Evolutionary conservation across 2,113 vertebrate species (phyloP).

Genomic region (Plectropomus leopardus): DNA sequence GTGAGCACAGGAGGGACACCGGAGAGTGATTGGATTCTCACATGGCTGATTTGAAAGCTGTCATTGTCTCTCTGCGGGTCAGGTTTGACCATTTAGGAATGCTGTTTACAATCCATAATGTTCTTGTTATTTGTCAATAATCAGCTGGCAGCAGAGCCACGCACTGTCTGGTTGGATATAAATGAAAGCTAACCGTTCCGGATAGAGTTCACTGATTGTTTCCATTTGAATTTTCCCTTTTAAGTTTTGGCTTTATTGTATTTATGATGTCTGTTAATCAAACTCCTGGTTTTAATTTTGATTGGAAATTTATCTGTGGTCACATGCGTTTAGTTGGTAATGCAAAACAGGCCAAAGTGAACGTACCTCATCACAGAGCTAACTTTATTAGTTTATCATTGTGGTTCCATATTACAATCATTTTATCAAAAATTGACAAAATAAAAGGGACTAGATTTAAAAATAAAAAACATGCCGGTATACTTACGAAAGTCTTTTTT

Average conservation of each 20-base stretch:
- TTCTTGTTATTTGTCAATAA: conserved; percentile 52
- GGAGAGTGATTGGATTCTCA: conserved; percentile 63
- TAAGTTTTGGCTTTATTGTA: conserved; percentile 44
- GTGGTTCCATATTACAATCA: conserved; percentile 9
- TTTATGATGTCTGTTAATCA: conserved; percentile 57
- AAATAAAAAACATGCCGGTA: not conserved
- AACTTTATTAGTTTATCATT: conserved; percentile 47
- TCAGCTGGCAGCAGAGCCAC: conserved; percentile 20
- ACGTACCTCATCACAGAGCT: conserved; percentile 35
- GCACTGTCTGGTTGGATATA: conserved; percentile 26
- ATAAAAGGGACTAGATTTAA: not conserved
- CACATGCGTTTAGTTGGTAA: conserved; percentile 34
- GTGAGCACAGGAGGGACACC: conserved; percentile 59
- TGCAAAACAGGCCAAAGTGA: conserved; percentile 17
- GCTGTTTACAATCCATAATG: conserved; percentile 21
- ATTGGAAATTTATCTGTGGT: conserved; percentile 39
- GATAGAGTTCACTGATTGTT: conserved; percentile 43
- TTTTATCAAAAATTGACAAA: conserved; percentile 9
- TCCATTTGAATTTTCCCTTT: conserved; percentile 58
- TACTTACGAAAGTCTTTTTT: not conserved
- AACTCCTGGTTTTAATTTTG: conserved; percentile 50
- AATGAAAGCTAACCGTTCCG: conserved; percentile 21
- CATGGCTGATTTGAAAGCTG: conserved; percentile 39
- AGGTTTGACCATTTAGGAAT: not conserved
- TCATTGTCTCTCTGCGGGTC: conserved; percentile 5